Evolutionary conservation across 2,888 invertebrate genomes (phyloP), one percentile per base, ranked within the genome.

Genomic region (Tetheella fluctuosa): DNA sequence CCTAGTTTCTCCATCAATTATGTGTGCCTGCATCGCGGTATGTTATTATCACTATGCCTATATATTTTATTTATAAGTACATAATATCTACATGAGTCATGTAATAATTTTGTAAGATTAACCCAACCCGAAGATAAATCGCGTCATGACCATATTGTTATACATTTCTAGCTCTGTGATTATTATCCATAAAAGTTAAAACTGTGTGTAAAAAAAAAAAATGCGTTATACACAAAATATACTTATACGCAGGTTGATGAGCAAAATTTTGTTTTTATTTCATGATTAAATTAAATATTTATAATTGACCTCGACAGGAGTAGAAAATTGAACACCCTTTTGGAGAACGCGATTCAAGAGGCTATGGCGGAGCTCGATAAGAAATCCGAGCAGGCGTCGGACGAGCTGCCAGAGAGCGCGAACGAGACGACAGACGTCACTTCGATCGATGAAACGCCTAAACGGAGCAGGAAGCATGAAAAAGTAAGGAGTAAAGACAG

Each of bases 271-370:
- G 52, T 52, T 23, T 4, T 53, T 56, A 60, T 13, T 34, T 17
- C 55, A 28, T 57, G 58, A 13, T 30, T 10, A 34, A 54, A 59
- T 17, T 34, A 23, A 52, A 39, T 23, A 54, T 54, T 55, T 37
- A 13, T n/a, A 7, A n/a, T n/a, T 39, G 0, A 39, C n/a, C 30
- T 2, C 13, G 69, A 75, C 94, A 98, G 98, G 95, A 97, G 97
- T 94, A 96, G 98, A 95, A 97, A 97, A 96, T 94, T 98, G 94
- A 97, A 97, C 91, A 95, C 96, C 73, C 96, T 97, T 86, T 94
- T 98, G 80, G 98, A 98, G 91, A 96, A 96, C 83, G 98, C 98
- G 60, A 98, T 98, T 82, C 97, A 98, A 93, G 97, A 98, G 91
- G 98, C 98, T 61, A 97, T 98, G 97, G 94, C 96, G 69, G 97